A percentile compares a stretch with the other conserved stretches of the same genome.
Conservation (phyloP, 2,113 vertebrate species). For the Salvator merianae region DNA sequence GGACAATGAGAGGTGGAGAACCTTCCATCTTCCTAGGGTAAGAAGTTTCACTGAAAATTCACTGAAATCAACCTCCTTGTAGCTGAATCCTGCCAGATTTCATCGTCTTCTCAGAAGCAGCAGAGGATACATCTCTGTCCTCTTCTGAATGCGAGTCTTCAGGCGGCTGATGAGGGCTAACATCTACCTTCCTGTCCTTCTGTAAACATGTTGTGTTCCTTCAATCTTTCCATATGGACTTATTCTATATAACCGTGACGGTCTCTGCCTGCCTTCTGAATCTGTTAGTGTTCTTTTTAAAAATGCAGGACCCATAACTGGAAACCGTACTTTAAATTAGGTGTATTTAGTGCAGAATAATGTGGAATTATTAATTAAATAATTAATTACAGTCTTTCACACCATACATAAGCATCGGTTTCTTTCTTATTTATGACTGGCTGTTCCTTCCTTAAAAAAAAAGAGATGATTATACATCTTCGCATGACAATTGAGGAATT, state of each 20-base stretch:
- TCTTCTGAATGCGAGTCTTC: too few relatives aligned
- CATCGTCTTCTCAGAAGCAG: too few relatives aligned
- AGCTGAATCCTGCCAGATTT: too few relatives aligned
- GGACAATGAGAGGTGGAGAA: too few relatives aligned
- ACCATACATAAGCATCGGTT: not conserved
- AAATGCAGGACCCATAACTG: not conserved
- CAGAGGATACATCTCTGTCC: too few relatives aligned
- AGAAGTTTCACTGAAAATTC: too few relatives aligned
- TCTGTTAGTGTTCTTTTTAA: not conserved
- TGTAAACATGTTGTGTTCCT: not conserved
- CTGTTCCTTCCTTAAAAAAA: not conserved
- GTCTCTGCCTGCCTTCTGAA: not conserved
- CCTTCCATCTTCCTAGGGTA: too few relatives aligned
- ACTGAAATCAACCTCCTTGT: too few relatives aligned
- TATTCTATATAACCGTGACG: too few relatives aligned
- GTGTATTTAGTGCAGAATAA: not conserved
- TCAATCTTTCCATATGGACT: not conserved
- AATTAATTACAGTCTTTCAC: not conserved
- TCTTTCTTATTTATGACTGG: not conserved
- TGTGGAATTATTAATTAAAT: not conserved
- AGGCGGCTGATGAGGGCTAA: too few relatives aligned
- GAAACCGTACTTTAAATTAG: not conserved
- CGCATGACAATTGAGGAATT: not conserved
- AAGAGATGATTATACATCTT: constrained; percentile 7
- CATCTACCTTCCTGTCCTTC: not conserved